Conservation (phyloP, 2,797 vertebrate species). For the Acanthurus leucopareius region DNA sequence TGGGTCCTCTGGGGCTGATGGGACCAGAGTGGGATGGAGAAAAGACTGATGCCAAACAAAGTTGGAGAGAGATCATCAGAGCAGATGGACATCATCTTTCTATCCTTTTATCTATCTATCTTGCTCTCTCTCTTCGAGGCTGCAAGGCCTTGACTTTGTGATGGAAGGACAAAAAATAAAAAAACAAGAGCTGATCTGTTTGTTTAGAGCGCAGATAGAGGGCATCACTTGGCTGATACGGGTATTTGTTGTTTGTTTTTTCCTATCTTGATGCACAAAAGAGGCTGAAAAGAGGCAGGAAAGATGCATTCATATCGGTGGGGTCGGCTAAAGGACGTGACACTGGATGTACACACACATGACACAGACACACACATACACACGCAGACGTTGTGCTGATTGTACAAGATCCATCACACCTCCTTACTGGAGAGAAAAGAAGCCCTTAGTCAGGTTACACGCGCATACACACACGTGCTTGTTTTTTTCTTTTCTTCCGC, state of each 20-base stretch:
- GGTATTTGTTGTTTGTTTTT: conserved; percentile 24
- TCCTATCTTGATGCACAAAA: conserved; percentile 44
- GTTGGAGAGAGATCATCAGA: conserved; percentile 70
- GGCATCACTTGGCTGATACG: conserved; percentile 26
- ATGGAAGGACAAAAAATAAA: conserved; percentile 32
- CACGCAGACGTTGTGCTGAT: conserved; percentile 73
- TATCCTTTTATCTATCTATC: conserved; percentile 47
- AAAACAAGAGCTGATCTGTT: conserved; percentile 29
- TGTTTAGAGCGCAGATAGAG: conserved; percentile 51
- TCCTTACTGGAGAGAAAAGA: conserved; percentile 82
- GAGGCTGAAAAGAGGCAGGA: conserved; percentile 12
- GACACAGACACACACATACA: conserved; percentile 36
- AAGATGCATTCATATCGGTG: conserved; percentile 29
- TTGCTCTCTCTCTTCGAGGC: conserved; percentile 55
- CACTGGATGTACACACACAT: conserved; percentile 29
- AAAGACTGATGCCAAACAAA: conserved; percentile 77
- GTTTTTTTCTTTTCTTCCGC: conserved; percentile 66
- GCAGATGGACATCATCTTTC: conserved; percentile 71
- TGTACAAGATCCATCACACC: conserved; percentile 71
- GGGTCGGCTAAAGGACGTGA: conserved; percentile 51
- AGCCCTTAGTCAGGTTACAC: conserved; percentile 83
- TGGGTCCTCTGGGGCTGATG: conserved; percentile 74
- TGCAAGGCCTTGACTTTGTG: conserved; percentile 50
- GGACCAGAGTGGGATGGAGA: conserved; percentile 83
- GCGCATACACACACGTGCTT: conserved; percentile 49